Percentiles rank a stretch among this genome's conserved stretches.
Evolutionary conservation across 2,113 vertebrate genomes (phyloP).

Genomic region (Rhizomys pruinosus): DNA sequence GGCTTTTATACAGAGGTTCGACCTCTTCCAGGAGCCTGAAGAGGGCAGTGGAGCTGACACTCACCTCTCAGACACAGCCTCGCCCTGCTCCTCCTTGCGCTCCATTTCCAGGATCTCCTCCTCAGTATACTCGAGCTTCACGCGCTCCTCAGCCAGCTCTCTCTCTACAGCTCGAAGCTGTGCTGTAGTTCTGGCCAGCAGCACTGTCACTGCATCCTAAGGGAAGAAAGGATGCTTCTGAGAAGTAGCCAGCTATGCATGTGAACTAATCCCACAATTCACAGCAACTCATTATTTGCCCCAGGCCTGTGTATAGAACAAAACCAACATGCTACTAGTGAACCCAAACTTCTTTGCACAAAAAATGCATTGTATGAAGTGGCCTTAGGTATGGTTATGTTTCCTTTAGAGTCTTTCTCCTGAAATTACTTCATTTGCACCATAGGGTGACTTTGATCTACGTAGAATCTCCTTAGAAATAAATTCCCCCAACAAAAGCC

Average conservation of each 20-base stretch:
- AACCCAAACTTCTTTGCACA: neutral
- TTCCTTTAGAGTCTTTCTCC: neutral
- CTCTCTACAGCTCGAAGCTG: conserved; percentile 92
- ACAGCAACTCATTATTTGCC: neutral
- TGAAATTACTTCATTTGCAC: neutral
- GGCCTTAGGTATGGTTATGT: too few species aligned
- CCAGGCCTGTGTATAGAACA: neutral
- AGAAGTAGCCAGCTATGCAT: neutral
- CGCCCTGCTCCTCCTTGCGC: conserved; percentile 91
- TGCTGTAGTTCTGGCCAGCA: conserved; percentile 89
- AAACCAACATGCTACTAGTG: rapidly evolving
- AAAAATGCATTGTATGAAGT: neutral
- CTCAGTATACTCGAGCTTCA: conserved; percentile 89
- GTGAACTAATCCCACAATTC: neutral
- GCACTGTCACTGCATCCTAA: conserved; percentile 90
- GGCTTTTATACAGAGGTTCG: neutral
- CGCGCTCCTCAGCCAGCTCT: conserved; percentile 88
- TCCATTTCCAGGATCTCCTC: conserved; percentile 90
- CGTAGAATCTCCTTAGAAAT: neutral
- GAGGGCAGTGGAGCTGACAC: neutral
- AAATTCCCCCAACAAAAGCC: neutral
- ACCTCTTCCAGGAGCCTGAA: neutral
- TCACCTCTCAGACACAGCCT: conserved; percentile 93
- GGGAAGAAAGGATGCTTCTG: conserved; percentile 12
- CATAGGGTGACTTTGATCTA: neutral